Base-by-base conservation (phyloP, 2,113 vertebrate genomes). In the Scomber japonicus region DNA sequence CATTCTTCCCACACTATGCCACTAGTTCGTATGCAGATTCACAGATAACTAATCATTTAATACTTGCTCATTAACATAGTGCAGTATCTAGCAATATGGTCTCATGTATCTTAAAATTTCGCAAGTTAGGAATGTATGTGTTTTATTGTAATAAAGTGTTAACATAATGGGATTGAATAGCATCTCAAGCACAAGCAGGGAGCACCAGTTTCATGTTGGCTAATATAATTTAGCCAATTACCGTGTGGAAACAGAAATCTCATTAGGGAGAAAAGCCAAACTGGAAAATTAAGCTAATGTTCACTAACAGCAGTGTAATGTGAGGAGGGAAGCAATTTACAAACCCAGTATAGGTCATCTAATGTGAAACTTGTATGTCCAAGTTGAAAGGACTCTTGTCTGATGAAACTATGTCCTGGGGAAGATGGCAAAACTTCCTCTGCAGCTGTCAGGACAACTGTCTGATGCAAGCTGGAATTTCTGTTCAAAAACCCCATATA, bases 341-440 rank as follows among this genome's bases (percentile, higher is more conserved):
- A 71, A 50, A 62, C 13, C 4, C 44, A 57, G 15, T 56, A 17
- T 16, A 66, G 48, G 31, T 30, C 54, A 61, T 60, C 12, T 57
- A 30, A 82, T 57, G 55, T 81, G 35, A 78, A 79, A 86, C 21
- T 77, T 87, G 84, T 24, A 68, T 68, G 62, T 81, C 63, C 35
- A 53, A 60, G 56, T 72, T 89, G 72, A 87, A 88, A 82, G 60
- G 35, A 17, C 17, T 59, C n/a, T 21, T 50, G 50, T 82, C 54
- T 91, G 71, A 85, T 81, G 82, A 85, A 88, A 87, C 64, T 16
- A 10, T 21, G 71, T 57, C 68, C 83, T 74, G 50, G 21, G 53
- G 77, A 79, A 71, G 78, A 75, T 69, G 59, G 30, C 31, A 62
- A 27, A 73, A 30, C 61, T 61, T 81, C 49, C 55, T 64, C 13